phyloP scores from a whole-genome alignment of 30 jellyfish, hydroid and myxozoan genomes.

The Nemopilema nomurai region DNA sequence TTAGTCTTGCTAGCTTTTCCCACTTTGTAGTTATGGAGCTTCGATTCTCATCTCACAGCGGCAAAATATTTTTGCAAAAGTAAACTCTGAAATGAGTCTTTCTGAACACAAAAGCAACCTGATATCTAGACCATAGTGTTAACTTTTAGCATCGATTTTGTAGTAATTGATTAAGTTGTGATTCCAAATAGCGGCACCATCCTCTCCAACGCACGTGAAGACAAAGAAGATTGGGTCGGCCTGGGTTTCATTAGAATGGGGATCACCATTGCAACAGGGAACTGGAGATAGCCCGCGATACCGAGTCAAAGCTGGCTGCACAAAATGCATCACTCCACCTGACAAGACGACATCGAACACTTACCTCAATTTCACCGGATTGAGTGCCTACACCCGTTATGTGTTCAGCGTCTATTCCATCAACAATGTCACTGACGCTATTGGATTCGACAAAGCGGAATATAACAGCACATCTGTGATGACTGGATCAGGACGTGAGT shows the following conservation, averaged over 20 bases:
- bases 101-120: too few relatives aligned
- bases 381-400: conserved; percentile 60
- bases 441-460: conserved; percentile 21
- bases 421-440: conserved; percentile 71
- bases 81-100: too few relatives aligned
- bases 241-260: conserved; percentile 36
- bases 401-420: conserved; percentile 24
- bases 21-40: too few relatives aligned
- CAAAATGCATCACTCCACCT: background rate
- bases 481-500: conserved; percentile 85
- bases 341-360: conserved; percentile 8
- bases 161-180: background rate
- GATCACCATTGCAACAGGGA: conserved; percentile 7
- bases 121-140: too few relatives aligned
- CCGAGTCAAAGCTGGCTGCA: background rate
- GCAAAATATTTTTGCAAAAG: too few relatives aligned
- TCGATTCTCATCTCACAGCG: too few relatives aligned
- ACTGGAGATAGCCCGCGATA: conserved; percentile 26
- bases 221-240: conserved; percentile 9
- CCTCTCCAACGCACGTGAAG: conserved; percentile 21
- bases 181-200: background rate
- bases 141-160: background rate
- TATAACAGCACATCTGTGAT: conserved; percentile 17
- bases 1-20: too few relatives aligned
- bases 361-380: conserved; percentile 12